Evolutionary conservation across 2,797 vertebrate genomes (phyloP), one percentile per base, ranked within the genome.

Genomic region (Coregonus sp.): DNA sequence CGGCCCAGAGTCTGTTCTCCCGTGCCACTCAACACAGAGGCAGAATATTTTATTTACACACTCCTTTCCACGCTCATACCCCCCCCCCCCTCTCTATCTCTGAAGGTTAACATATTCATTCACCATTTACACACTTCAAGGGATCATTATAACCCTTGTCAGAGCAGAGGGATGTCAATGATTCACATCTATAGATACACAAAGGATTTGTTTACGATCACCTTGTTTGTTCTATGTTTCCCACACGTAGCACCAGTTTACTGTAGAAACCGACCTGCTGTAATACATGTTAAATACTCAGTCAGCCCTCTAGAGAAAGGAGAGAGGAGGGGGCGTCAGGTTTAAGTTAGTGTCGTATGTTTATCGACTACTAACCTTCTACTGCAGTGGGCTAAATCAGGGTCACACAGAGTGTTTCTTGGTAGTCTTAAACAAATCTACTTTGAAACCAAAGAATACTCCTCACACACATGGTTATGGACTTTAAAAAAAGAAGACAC

Each of bases 11-110:
- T 78, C 74, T 52, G 47, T 79, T 85, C 81, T 71, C 82, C 76
- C 20, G 75, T 73, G 65, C 80, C 63, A 74, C 83, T 81, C 54
- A 12, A 65, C 79, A 78, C 81, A 82, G 79, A 73, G 85, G 86
- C 84, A 81, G 86, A 37, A 87, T 91, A 75, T 86, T 91, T 91
- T 87, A 92, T 92, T 91, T 85, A 89, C 87, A 84, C 75, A 67
- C 61, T 5, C 66, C 78, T 25, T 59, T 59, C n/a, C 20, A n/a
- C 56, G 20, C 18, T 61, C 18, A 7, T 20, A 7, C 59, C 20
- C 7, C 59, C 20, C n/a, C 59, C 3, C n/a, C 59, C 20, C 7
- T 61, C 59, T 61, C 37, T 47, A 61, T 73, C 81, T 74, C 47
- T 33, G 4, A 40, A 78, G 81, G 80, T 89, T 59, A 82, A 61